Base-by-base conservation (phyloP, 2,113 vertebrate genomes). In the Mungos mungo region DNA sequence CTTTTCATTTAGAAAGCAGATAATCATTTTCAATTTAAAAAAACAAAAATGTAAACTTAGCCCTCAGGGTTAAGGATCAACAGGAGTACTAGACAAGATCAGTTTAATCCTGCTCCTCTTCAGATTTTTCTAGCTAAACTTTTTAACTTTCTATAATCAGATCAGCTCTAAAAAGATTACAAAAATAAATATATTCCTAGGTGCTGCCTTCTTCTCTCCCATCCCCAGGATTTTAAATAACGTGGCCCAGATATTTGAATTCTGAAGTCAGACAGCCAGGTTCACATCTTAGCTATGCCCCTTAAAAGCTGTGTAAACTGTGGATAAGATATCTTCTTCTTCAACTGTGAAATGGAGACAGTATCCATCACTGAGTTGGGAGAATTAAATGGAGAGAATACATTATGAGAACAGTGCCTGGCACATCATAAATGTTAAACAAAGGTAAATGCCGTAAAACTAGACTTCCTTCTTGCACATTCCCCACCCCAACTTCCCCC, bases 11-110 rank as follows among this genome's bases (percentile, higher is more conserved):
- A 88, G 38, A 94, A 85, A 95, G 66, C 14, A 83, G 60, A 38
- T 60, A 41, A 18, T 85, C 80, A 86, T 92, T 90, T 15, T 66
- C 41, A 93, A 52, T 41, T 60, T 23, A 60, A 60, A 60, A 57
- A 57, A 54, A 54, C 41, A 50, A 96, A 95, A 92, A 38, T 68
- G 23, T 50, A 80, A 93, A 84, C 19, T 31, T 94, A 50, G 29
- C 47, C 76, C 63, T 94, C 50, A 82, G n/a, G 41, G 63, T 86
- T 92, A 94, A 95, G 31, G 50, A 92, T 88, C 27, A 85, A 83
- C 0, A 91, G 15, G 7, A 69, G 1, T 89, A 97, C 35, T 0
- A 69, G 54, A 82, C 18, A 87, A 82, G 60, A 45, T 90, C 31
- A 88, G 27, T 88, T 92, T 85, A 91, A 82, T 88, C 27, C 60